Evolutionary conservation across 2,113 vertebrate genomes (phyloP).

Genomic region (Archilochus colubris): DNA sequence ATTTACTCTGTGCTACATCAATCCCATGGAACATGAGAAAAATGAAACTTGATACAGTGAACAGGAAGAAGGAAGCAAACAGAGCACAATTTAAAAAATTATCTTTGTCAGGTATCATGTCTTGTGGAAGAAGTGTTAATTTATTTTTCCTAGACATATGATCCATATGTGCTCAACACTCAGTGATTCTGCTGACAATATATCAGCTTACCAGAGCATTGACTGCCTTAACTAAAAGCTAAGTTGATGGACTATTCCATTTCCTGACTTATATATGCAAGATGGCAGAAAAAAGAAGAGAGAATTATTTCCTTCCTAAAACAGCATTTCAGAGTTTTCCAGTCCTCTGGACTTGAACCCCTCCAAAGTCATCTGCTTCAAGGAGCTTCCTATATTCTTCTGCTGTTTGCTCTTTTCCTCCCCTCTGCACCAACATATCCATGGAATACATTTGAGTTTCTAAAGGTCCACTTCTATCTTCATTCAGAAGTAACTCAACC

Average conservation of each 20-base stretch:
- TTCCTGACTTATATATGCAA: neutral
- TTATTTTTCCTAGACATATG: neutral
- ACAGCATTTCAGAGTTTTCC: conserved; percentile 84
- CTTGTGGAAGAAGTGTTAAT: neutral
- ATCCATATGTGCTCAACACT: neutral
- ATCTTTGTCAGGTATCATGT: neutral
- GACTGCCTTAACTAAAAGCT: neutral
- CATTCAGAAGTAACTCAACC: conserved; percentile 81
- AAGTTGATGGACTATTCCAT: neutral
- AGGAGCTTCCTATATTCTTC: conserved; percentile 79
- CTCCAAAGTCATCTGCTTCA: conserved; percentile 77
- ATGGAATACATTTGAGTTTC: conserved; percentile 82
- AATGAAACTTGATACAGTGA: neutral
- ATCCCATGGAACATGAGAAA: neutral
- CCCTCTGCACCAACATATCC: conserved; percentile 90
- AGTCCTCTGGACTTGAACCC: conserved; percentile 69
- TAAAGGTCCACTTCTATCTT: conserved; percentile 81
- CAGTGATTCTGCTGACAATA: neutral
- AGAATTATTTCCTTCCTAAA: conserved; percentile 78
- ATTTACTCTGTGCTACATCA: neutral
- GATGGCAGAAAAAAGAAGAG: neutral
- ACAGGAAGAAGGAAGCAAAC: neutral
- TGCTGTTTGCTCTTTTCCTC: conserved; percentile 82
- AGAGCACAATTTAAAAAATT: neutral
- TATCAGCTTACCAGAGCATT: neutral